phyloP scores from a whole-genome alignment of 2,797 vertebrate species.

The Xyrichtys novacula region DNA sequence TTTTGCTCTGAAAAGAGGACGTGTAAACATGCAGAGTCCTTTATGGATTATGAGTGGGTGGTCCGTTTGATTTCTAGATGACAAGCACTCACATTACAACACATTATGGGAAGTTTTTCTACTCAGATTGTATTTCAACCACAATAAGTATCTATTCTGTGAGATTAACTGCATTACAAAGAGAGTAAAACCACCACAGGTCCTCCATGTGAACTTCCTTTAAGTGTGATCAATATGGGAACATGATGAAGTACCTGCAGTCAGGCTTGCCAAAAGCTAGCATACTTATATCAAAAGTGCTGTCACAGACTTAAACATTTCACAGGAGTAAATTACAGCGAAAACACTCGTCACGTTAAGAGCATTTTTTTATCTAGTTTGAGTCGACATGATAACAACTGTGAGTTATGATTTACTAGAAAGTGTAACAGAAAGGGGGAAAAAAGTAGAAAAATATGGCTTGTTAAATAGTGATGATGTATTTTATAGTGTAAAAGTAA shows the following conservation, averaged over 20 bases:
- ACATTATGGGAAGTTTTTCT: neutral
- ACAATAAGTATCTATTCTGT: slow-evolving; percentile 1
- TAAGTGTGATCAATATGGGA: neutral
- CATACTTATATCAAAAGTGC: neutral
- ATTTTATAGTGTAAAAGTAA: too few species aligned
- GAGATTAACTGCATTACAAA: neutral
- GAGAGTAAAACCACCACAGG: neutral
- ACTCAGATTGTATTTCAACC: neutral
- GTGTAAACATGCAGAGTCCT: slow-evolving; percentile 2
- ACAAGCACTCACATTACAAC: neutral
- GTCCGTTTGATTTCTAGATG: slow-evolving; percentile 5
- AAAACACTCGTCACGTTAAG: too few species aligned
- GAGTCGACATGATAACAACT: too few species aligned
- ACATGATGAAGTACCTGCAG: neutral
- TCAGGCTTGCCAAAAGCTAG: neutral
- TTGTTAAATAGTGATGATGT: too few species aligned
- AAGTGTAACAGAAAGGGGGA: too few species aligned
- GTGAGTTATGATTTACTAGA: too few species aligned
- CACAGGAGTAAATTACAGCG: too few species aligned
- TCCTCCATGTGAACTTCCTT: neutral
- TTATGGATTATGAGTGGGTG: neutral
- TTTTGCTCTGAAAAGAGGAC: slow-evolving; percentile 11
- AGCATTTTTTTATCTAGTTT: too few species aligned
- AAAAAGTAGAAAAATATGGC: too few species aligned
- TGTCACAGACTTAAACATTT: neutral